Evolutionary conservation across 1,140 invertebrate species (phyloP).

Genomic region (Hetaerina americana): DNA sequence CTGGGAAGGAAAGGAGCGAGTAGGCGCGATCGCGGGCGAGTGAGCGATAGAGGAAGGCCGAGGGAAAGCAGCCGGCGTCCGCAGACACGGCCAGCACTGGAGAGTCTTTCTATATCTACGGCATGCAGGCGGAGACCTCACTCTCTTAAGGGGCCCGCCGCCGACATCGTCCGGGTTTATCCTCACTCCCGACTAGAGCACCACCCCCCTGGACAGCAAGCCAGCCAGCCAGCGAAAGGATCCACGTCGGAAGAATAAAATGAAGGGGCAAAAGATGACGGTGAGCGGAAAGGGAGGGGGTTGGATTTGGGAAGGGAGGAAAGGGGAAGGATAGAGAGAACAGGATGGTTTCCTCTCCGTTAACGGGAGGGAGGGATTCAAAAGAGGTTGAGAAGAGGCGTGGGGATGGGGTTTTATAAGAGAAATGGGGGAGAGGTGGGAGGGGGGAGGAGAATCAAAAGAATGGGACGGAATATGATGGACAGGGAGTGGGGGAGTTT

Average conservation of each 20-base stretch:
- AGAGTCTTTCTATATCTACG: background rate
- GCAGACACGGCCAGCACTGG: background rate
- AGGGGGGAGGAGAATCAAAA: background rate
- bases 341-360: background rate
- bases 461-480: background rate
- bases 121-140: no score
- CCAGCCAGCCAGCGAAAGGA: background rate
- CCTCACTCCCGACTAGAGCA: background rate
- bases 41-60: background rate
- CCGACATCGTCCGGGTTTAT: background rate
- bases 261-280: background rate
- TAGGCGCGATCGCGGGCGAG: background rate
- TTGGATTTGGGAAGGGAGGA: background rate
- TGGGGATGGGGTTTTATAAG: background rate
- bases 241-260: background rate
- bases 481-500: background rate
- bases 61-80: background rate
- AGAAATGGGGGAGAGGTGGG: background rate
- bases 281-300: background rate
- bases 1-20: background rate
- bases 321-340: background rate
- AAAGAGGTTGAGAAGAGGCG: background rate
- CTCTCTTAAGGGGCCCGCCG: no score
- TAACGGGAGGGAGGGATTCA: background rate
- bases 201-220: background rate